Conservation (phyloP, 2,888 invertebrate genomes). For the Criorhina ranunculi region DNA sequence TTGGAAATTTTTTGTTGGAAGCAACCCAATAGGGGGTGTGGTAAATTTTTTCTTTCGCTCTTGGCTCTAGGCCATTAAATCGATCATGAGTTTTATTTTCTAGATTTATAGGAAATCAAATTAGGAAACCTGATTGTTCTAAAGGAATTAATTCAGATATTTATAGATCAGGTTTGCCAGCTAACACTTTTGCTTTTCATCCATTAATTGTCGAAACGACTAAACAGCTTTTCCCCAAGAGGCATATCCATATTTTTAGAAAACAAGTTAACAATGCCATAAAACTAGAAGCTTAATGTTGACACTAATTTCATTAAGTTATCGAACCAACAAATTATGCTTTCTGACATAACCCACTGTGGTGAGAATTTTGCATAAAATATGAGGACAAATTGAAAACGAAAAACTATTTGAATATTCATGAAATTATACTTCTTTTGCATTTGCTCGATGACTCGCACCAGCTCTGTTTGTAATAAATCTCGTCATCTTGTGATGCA, state of each 20-base stretch:
- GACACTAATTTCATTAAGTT: background rate
- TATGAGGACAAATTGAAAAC: constrained; percentile 24
- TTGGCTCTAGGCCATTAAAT: constrained; percentile 1
- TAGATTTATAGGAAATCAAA: background rate
- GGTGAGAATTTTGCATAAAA: constrained; percentile 40
- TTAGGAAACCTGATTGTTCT: constrained; percentile 20
- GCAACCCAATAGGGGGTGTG: constrained; percentile 38
- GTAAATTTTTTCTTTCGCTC: constrained; percentile 4
- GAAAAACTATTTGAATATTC: constrained; percentile 43
- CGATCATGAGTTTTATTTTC: background rate
- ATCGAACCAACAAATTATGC: background rate
- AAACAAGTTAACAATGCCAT: constrained; percentile 13
- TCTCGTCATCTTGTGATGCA: constrained; percentile 26
- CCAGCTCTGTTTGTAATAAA: background rate
- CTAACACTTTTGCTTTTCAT: background rate
- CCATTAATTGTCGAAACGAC: background rate
- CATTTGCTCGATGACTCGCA: constrained; percentile 17
- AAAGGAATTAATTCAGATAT: background rate
- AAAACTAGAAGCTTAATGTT: background rate
- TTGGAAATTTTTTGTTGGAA: constrained; percentile 1
- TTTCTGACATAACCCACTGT: constrained; percentile 16
- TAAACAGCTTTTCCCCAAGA: background rate
- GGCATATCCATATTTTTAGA: background rate
- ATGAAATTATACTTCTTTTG: constrained; percentile 32
- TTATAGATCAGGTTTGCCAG: constrained; percentile 14